Evolutionary conservation across 2,888 invertebrate genomes (phyloP), one percentile per base, ranked within the genome.

Genomic region (Leptothorax acervorum): DNA sequence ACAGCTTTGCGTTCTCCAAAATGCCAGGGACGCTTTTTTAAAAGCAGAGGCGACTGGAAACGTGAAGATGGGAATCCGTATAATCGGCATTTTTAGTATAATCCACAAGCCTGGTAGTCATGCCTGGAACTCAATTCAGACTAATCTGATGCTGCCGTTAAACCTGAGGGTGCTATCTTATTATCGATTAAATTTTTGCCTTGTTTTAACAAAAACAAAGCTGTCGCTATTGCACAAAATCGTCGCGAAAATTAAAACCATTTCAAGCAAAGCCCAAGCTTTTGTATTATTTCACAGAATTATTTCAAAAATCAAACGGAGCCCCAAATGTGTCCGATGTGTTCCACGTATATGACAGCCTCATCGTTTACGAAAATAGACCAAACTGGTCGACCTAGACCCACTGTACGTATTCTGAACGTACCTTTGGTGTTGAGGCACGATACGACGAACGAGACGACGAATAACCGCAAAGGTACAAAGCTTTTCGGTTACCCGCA

Each of bases 71-170:
- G 96, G 97, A 97, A 95, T 97, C 96, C 96, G 95, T 95, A 95
- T 96, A 96, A 96, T 96, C 96, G 95, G 97, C 97, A 92, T 85
- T 97, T 97, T 97, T 95, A 97, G 97, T 96, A 94, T 95, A 96
- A 97, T 97, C 95, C 97, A 97, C 96, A 96, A 97, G 97, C 96
- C 97, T 96, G 95, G 89, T 92, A 85, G 76, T 82, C 82, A 71
- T 74, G 66, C 84, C 85, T 83, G 97, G 95, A 97, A 97, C 97
- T 97, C 97, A 97, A 97, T 97, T 97, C 97, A 97, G 97, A 97
- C 97, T 97, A 97, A 95, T 97, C 97, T 97, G 96, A 96, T 95
- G 96, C 96, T 97, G 97, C 96, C 96, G 95, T 95, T 94, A 65
- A 91, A 45, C 93, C 65, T 94, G 94, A 94, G 94, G 93, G 94